Conservation (phyloP, 1,140 invertebrate species). For the Papilio glaucus region DNA sequence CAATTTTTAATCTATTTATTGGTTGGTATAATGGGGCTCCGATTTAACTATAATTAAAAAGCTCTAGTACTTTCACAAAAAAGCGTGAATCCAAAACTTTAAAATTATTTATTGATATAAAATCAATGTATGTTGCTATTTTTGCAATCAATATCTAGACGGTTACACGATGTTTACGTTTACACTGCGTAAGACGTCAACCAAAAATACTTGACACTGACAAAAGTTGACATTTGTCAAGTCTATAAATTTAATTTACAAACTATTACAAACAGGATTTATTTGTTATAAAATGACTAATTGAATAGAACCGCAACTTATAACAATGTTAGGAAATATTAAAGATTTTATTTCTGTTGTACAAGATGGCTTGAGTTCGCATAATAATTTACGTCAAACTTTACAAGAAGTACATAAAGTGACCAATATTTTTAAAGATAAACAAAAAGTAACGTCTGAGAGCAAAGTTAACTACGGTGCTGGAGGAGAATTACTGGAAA, state of each 20-base stretch:
- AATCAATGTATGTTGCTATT: no score
- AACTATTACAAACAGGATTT: slow-evolving; percentile 10
- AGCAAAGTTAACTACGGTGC: slow-evolving; percentile 75
- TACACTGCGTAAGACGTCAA: slow-evolving; percentile 12
- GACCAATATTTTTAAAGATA: slow-evolving; percentile 76
- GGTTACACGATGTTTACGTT: neutral
- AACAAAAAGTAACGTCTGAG: slow-evolving; percentile 63
- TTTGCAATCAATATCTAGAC: no score
- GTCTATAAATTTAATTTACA: neutral
- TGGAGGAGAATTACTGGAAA: slow-evolving; percentile 67
- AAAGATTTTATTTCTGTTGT: slow-evolving; percentile 78
- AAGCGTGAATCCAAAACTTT: no score
- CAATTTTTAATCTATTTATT: no score
- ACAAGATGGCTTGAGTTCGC: slow-evolving; percentile 73
- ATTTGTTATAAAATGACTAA: slow-evolving; percentile 23
- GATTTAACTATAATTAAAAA: no score
- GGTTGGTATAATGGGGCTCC: no score
- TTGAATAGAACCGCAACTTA: slow-evolving; percentile 7
- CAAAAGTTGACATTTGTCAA: neutral
- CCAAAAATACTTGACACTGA: slow-evolving; percentile 19
- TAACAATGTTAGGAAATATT: slow-evolving; percentile 73
- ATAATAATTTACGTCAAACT: slow-evolving; percentile 72
- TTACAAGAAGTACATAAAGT: slow-evolving; percentile 77
- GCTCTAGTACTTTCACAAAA: no score
- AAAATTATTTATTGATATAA: no score